phyloP scores from a whole-genome alignment of 2,113 vertebrate species.

The Alexandromys fortis region DNA sequence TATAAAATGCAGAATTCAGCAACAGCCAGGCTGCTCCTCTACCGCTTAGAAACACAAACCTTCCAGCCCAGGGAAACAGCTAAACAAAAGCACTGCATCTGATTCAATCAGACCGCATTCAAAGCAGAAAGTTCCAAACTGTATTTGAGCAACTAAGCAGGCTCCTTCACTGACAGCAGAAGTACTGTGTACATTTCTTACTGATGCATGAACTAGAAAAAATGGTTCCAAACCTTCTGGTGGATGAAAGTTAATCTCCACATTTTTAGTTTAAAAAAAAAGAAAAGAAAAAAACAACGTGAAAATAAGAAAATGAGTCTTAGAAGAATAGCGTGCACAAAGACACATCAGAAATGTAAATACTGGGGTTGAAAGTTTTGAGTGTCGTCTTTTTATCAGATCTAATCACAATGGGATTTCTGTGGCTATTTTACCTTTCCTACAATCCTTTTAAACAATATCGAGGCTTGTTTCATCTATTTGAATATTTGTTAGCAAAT shows the following conservation, averaged over 20 bases:
- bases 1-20: constrained; percentile 23
- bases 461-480: background rate
- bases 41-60: constrained; percentile 61
- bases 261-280: constrained; percentile 52
- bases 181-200: background rate
- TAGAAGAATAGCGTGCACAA: background rate
- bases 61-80: constrained; percentile 64
- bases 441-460: background rate
- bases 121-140: constrained; percentile 79
- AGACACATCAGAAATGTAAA: constrained; percentile 38
- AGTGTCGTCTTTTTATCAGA: background rate
- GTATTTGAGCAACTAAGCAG: background rate
- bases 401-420: background rate
- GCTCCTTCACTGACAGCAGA: constrained; percentile 10
- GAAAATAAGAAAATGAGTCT: background rate
- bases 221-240: background rate
- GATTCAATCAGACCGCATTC: constrained; percentile 74
- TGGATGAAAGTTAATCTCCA: constrained; percentile 41
- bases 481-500: background rate
- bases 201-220: constrained; percentile 9
- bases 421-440: background rate
- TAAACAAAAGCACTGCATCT: constrained; percentile 59
- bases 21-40: constrained; percentile 34
- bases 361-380: background rate
- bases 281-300: background rate